These are phyloP conservation scores for Perizoma flavofasciatum DNA, from an alignment of 2,888 invertebrate genomes.

Conservation along the genomic window DNA sequence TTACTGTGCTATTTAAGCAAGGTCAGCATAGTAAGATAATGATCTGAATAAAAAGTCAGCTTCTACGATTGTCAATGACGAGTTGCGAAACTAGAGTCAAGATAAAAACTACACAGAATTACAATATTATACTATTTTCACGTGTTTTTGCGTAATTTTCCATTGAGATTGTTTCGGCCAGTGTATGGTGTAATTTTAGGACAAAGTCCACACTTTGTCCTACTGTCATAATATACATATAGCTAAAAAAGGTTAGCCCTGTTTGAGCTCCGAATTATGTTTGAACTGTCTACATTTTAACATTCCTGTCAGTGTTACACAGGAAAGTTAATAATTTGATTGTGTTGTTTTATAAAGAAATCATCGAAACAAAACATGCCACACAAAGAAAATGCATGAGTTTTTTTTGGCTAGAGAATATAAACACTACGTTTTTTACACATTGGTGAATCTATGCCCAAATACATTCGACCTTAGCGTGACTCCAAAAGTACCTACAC, in stretches of 20 bases:
- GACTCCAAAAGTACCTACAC: constrained; percentile 68
- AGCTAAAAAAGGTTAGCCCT: too few relatives aligned
- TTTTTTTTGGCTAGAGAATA: neutral
- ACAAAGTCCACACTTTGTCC: neutral
- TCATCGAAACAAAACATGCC: neutral
- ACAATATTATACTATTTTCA: constrained; percentile 49
- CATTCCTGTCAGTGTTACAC: too few relatives aligned
- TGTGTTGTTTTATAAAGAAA: neutral
- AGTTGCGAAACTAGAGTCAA: constrained; percentile 60
- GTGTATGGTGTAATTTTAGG: constrained; percentile 20
- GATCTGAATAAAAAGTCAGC: constrained; percentile 57
- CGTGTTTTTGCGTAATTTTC: constrained; percentile 51
- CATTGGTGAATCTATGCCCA: constrained; percentile 60
- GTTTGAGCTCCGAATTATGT: too few relatives aligned
- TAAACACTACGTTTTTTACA: constrained; percentile 48
- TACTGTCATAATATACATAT: too few relatives aligned
- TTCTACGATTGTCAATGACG: constrained; percentile 62
- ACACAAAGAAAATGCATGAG: constrained; percentile 14
- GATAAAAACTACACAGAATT: constrained; percentile 52
- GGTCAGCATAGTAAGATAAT: constrained; percentile 49
- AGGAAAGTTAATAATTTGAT: too few relatives aligned
- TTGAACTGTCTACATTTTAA: too few relatives aligned
- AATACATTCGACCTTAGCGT: constrained; percentile 75
- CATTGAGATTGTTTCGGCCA: constrained; percentile 23
- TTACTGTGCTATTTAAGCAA: constrained; percentile 55